Evolutionary conservation across 2,888 invertebrate species (phyloP), one percentile per base, ranked within the genome.

Genomic region (Andrena chrysosceles): DNA sequence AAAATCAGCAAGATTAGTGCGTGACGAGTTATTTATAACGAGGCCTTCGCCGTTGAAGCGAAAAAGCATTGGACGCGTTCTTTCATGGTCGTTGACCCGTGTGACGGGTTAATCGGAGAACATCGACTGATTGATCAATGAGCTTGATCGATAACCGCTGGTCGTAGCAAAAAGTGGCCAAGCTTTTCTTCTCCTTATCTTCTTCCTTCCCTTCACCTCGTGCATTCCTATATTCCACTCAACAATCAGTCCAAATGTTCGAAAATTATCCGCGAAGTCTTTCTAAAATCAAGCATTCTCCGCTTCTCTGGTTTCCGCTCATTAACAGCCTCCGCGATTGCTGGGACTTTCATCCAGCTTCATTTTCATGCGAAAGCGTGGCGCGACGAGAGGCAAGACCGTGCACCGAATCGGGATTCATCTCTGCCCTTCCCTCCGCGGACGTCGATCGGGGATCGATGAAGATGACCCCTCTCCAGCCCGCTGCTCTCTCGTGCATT

Each of bases 401-500:
- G 56, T 56, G 23, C 69, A 48, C 29, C 69, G 59, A 70, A 70
- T 70, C 56, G 6, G 6, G 69, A 70, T 59, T 60, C 42, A 60
- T 59, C 35, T 26, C 23, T 7, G 69, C 26, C 29, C 16, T 6
- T 29, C 42, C n/a, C 35, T 26, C 56, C 23, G 56, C 23, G 10
- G 52, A 49, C 67, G 52, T 49, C 60, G 48, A 26, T 42, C 35
- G 66, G 20, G 59, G 82, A 72, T 74, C 71, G 70, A 82, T 56
- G 79, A 80, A 59, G 84, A 84, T 62, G 83, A 83, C 73, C 63
- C 72, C 62, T 42, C 71, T 20, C 26, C 16, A 6, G 64, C 20
- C 7, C 16, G n/a, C 13, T 42, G 42, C 42, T 42, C 42, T 33
- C 59, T 42, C 62, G 52, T 73, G 56, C 76, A 84, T 87, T 85